Evolutionary conservation across 2,797 vertebrate genomes (phyloP).

Genomic region (Amniataba percoides): DNA sequence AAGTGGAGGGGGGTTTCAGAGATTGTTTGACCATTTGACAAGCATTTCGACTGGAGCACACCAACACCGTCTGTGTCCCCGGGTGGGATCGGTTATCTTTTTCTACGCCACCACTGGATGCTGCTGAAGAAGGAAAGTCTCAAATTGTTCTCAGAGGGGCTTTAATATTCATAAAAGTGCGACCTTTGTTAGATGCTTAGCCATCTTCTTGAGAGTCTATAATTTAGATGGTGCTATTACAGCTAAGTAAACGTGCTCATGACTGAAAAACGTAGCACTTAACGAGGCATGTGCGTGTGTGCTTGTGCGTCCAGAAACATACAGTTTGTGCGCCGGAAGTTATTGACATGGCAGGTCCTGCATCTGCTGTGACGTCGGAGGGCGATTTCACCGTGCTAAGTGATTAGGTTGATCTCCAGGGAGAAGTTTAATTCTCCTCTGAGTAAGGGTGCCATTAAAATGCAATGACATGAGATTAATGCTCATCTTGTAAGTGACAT

Average conservation of each 20-base stretch:
- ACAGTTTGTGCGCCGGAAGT: neutral
- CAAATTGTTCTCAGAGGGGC: neutral
- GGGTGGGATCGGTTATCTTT: neutral
- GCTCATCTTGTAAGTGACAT: constrained; percentile 75
- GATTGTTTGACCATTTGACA: neutral
- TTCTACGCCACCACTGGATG: too few relatives aligned
- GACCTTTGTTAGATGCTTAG: neutral
- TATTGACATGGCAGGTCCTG: neutral
- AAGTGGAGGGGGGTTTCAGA: neutral
- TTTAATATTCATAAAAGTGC: neutral
- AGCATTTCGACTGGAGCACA: neutral
- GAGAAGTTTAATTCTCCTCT: constrained; percentile 63
- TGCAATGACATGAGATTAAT: constrained; percentile 74
- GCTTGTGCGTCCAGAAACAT: neutral
- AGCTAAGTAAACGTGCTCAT: neutral
- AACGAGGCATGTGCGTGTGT: neutral
- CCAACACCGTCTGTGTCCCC: neutral
- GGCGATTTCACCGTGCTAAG: constrained; percentile 42
- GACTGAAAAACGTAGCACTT: neutral
- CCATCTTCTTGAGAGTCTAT: neutral
- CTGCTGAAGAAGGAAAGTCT: neutral
- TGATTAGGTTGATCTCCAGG: constrained; percentile 54
- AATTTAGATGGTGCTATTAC: neutral
- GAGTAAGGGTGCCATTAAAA: constrained; percentile 71
- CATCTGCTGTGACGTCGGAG: constrained; percentile 23